Conservation (phyloP, 2,888 invertebrate genomes). For the Yponomeuta evonymella region DNA sequence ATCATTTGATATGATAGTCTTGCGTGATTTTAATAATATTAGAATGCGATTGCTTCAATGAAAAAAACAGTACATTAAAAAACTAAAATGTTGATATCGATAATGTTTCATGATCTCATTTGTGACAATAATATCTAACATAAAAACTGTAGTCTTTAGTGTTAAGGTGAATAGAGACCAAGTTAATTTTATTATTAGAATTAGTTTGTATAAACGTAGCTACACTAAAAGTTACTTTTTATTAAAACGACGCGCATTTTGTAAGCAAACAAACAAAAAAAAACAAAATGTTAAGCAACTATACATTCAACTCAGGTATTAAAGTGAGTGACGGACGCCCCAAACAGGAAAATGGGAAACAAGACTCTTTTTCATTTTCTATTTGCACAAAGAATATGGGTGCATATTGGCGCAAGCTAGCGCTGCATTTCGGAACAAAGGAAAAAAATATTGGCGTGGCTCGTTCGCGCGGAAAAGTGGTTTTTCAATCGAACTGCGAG, state of each 20-base stretch:
- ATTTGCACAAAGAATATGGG: conserved; percentile 10
- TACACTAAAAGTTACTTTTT: neutral
- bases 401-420: conserved; percentile 10
- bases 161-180: neutral
- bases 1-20: conserved; percentile 33
- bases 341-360: neutral
- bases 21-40: neutral
- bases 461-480: conserved; percentile 15
- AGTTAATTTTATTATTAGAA: neutral
- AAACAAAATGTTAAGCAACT: neutral
- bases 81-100: too few relatives aligned
- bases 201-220: neutral
- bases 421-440: conserved; percentile 13
- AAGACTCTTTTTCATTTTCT: conserved; percentile 8
- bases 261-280: neutral
- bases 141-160: too few relatives aligned
- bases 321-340: neutral
- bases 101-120: neutral
- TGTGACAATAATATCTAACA: neutral
- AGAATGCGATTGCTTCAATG: neutral
- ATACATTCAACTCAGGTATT: neutral
- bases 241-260: neutral
- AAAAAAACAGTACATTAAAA: neutral
- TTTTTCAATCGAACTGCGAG: conserved; percentile 13
- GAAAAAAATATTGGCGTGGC: conserved; percentile 8